Evolutionary conservation across 2,797 vertebrate genomes (phyloP).

Genomic region (Epinephelus coioides): DNA sequence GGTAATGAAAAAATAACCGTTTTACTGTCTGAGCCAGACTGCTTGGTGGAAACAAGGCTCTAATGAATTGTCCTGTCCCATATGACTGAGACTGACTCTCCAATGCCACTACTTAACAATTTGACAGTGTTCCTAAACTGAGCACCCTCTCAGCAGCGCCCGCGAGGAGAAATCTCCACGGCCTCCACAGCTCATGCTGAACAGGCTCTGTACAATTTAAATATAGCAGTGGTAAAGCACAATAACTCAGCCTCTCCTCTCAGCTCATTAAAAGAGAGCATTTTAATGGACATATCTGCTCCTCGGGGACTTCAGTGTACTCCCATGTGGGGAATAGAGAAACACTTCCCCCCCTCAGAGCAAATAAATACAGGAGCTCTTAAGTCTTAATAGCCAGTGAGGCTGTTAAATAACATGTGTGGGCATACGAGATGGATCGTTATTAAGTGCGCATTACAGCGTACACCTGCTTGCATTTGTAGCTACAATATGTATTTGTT

Average conservation of each 20-base stretch:
- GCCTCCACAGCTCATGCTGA: slow-evolving; percentile 32
- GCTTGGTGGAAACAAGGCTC: no score
- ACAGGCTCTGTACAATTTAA: slow-evolving; percentile 48
- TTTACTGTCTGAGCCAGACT: no score
- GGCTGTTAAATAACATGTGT: slow-evolving; percentile 52
- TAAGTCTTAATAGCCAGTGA: slow-evolving; percentile 38
- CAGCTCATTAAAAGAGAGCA: slow-evolving; percentile 40
- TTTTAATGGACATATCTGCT: slow-evolving; percentile 54
- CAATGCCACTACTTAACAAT: slow-evolving; percentile 21
- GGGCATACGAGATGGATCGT: slow-evolving; percentile 56
- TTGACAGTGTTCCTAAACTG: slow-evolving; percentile 23
- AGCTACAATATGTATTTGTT: slow-evolving; percentile 58
- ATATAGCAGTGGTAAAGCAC: slow-evolving; percentile 32
- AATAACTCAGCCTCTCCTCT: slow-evolving; percentile 39
- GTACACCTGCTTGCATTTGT: slow-evolving; percentile 70
- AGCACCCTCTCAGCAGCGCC: slow-evolving; percentile 17
- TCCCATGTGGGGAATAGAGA: slow-evolving; percentile 30
- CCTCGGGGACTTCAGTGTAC: slow-evolving; percentile 20
- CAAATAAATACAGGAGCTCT: slow-evolving; percentile 45
- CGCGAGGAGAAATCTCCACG: slow-evolving; percentile 29
- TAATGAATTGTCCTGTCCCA: slow-evolving; percentile 17
- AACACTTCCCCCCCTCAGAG: slow-evolving; percentile 11
- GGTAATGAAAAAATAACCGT: no score
- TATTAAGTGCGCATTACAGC: slow-evolving; percentile 56
- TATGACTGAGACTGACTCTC: slow-evolving; percentile 8